Percentiles rank a stretch among this genome's conserved stretches.
Evolutionary conservation across 2,113 vertebrate species (phyloP).

Genomic region (Vimba vimba): DNA sequence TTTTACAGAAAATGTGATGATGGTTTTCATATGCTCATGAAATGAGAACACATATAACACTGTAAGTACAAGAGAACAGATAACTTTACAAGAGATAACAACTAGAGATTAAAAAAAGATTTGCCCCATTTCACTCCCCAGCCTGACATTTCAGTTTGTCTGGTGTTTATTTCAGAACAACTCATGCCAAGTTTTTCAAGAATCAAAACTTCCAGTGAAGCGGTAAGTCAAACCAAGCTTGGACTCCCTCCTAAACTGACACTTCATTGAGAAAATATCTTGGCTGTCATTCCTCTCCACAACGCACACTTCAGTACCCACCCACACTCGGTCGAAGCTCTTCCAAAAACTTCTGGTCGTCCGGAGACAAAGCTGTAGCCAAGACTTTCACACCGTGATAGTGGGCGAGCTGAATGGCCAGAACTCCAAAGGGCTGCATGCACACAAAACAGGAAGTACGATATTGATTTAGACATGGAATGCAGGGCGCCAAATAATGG

Average conservation of each 20-base stretch:
- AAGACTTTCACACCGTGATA: constrained; percentile 91
- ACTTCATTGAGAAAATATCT: background rate
- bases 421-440: constrained; percentile 84
- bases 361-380: constrained; percentile 80
- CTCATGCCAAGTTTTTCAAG: background rate
- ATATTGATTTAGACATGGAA: background rate
- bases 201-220: background rate
- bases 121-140: background rate
- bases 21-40: background rate
- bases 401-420: constrained; percentile 90
- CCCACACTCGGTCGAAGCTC: constrained; percentile 84
- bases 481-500: background rate
- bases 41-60: background rate
- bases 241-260: background rate
- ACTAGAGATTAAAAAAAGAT: background rate
- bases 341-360: constrained; percentile 87
- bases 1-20: background rate
- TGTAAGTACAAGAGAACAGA: background rate
- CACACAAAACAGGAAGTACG: background rate
- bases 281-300: background rate
- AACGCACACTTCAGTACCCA: constrained; percentile 59
- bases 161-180: background rate
- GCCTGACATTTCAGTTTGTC: background rate
- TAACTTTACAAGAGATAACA: background rate
- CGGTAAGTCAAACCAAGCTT: background rate